A percentile compares a stretch with the other conserved stretches of the same genome.
Conservation (phyloP, 2,888 invertebrate species). For the Euplagia quadripunctaria region DNA sequence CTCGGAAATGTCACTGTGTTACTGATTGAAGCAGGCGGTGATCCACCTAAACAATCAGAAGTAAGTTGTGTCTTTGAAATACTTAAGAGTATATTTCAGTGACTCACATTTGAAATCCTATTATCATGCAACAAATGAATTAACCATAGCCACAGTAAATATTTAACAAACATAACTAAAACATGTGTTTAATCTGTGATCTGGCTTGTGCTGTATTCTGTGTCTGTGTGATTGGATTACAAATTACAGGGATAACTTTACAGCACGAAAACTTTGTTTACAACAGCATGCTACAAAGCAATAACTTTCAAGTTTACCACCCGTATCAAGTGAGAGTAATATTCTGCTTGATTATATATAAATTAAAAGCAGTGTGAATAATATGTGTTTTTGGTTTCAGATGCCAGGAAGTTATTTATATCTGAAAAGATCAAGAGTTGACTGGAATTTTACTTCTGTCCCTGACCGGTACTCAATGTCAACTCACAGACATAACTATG, state of each 20-base stretch:
- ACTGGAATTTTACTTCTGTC: conserved; percentile 6
- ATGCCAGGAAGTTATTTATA: neutral
- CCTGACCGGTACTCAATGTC: neutral
- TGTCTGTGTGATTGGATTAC: no score
- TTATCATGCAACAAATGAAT: neutral
- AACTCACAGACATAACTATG: neutral
- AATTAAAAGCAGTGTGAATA: no score
- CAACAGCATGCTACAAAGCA: no score
- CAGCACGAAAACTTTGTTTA: no score
- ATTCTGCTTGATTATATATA: no score
- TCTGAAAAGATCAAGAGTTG: neutral
- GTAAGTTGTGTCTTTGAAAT: neutral
- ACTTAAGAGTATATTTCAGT: no score
- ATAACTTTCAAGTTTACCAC: no score
- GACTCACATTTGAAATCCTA: neutral
- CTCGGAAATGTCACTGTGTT: neutral
- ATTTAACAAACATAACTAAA: no score
- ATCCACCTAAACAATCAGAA: neutral
- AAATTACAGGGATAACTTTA: no score
- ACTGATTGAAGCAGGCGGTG: conserved; percentile 11
- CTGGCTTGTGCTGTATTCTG: no score
- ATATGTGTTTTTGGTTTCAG: neutral
- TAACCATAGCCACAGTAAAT: neutral
- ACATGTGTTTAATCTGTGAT: no score
- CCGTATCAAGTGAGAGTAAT: no score